These are phyloP conservation scores for Mobula hypostoma DNA, from an alignment of 2,113 vertebrate species.

Conservation along the genomic window DNA sequence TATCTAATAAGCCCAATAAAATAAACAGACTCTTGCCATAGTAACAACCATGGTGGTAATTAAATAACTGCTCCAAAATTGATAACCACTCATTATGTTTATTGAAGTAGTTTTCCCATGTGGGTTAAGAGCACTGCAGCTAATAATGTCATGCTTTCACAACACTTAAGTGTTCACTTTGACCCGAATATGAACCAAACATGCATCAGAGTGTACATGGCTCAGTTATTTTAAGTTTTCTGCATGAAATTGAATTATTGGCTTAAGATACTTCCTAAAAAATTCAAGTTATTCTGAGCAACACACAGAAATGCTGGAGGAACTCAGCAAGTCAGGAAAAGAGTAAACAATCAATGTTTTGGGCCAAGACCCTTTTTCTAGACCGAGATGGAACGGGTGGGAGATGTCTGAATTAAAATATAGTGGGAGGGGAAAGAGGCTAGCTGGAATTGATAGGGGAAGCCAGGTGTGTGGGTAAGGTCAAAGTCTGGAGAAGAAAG, in stretches of 20 bases:
- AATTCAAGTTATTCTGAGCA: no score
- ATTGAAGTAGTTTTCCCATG: conserved; percentile 10
- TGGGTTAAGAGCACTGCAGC: neutral
- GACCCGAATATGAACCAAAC: conserved; percentile 23
- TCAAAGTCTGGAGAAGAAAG: no score
- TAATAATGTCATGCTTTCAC: neutral
- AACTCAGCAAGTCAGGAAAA: no score
- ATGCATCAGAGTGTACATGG: neutral
- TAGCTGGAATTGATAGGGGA: no score
- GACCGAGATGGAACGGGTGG: no score
- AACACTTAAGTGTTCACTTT: neutral
- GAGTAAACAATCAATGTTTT: no score
- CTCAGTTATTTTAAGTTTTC: neutral
- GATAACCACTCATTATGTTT: neutral
- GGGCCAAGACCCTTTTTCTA: no score
- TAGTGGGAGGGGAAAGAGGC: no score
- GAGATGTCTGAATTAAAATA: no score
- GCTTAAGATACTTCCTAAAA: neutral
- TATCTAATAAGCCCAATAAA: neutral
- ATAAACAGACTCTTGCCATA: neutral
- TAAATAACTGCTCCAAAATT: neutral
- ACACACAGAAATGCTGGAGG: no score
- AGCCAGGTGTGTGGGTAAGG: no score
- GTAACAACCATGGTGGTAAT: conserved; percentile 1
- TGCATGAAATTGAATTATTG: neutral